phyloP scores from a whole-genome alignment of 2,113 vertebrate species.

The Thalassarche chlororhynchos region DNA sequence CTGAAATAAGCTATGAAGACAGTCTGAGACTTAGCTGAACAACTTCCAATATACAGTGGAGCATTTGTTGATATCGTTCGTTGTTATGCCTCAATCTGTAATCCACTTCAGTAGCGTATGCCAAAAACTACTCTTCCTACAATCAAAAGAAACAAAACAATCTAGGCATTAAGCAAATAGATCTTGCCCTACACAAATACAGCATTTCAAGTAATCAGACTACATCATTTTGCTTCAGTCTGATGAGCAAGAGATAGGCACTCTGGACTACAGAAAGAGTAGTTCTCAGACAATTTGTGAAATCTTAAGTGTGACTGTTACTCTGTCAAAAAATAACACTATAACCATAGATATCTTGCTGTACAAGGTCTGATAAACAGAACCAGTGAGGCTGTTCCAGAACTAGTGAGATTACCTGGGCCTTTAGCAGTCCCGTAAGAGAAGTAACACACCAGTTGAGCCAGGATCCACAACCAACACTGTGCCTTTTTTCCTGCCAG shows the following conservation, averaged over 20 bases:
- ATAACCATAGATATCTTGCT: not conserved
- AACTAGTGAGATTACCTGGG: not conserved
- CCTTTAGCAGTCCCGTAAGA: rapidly evolving
- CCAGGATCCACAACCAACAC: not conserved
- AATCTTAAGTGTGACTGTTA: not conserved
- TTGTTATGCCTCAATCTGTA: not conserved
- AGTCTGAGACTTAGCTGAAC: not conserved
- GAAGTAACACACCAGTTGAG: not conserved
- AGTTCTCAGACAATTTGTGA: not conserved
- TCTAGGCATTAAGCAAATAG: not conserved
- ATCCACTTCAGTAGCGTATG: not conserved
- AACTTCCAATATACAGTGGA: not conserved
- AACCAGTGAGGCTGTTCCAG: not conserved
- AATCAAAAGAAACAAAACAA: not conserved
- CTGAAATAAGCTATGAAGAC: not conserved
- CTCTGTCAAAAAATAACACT: not conserved
- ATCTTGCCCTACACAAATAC: not conserved
- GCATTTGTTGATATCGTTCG: not conserved
- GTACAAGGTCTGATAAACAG: not conserved
- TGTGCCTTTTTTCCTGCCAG: not conserved
- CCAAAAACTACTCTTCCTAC: slow-evolving; percentile 17
- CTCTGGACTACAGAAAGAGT: not conserved
- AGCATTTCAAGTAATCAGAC: not conserved
- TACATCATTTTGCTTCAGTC: not conserved
- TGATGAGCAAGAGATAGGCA: not conserved